Evolutionary conservation across 2,797 vertebrate species (phyloP), one percentile per base, ranked within the genome.

Genomic region (Adrianichthys oophorus): DNA sequence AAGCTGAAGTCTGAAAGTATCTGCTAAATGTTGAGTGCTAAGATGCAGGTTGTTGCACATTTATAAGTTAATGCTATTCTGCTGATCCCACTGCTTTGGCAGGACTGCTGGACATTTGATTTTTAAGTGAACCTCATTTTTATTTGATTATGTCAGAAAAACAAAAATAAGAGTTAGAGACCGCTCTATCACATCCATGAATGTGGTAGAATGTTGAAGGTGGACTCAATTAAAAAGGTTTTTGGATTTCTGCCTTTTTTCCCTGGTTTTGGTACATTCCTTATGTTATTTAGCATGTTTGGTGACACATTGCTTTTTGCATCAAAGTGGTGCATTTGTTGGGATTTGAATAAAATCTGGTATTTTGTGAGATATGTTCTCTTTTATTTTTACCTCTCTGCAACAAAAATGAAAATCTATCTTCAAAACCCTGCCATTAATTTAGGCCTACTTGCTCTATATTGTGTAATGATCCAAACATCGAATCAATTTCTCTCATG

Each of bases 1-100:
- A 15, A n/a, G 15, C 41, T 41, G 23, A 8, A 10, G 10, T 61
- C 29, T 45, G 29, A 45, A 56, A 55, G 48, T 21, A 52, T 51
- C 45, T 59, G 70, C 61, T 64, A 7, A 43, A 49, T 70, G 46
- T 52, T 51, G 65, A 47, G 56, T 41, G 62, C 68, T 69, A 46
- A 65, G 24, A 62, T 55, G 73, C 56, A 77, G 74, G 65, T 71
- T 78, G 72, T 77, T 82, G 75, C 75, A 79, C 66, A 63, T 77
- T 69, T 59, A 18, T 49, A 64, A 50, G 66, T 43, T 68, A 68
- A 17, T 45, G 45, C 63, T 50, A 24, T 48, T 50, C 59, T 68
- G 59, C 58, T 67, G 65, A 68, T 47, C 45, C 65, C 58, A 53
- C 57, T 59, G 62, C 52, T 26, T 62, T 18, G 8, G 42, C 52